phyloP scores from a whole-genome alignment of 92 coral and sea anemone species.

The Galaxea fascicularis region DNA sequence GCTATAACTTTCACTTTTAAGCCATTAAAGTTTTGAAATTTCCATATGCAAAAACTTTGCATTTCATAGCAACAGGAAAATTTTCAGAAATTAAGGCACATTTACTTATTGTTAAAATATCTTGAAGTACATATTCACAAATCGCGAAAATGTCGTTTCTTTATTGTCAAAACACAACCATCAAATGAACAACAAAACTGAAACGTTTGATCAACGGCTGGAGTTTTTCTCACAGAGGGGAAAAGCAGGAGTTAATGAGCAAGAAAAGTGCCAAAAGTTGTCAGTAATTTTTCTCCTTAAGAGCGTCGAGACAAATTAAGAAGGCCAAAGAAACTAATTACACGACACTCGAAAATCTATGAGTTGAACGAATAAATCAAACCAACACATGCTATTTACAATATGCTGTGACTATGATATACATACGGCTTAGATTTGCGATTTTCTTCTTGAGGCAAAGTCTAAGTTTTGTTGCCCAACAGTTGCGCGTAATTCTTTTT shows the following conservation, averaged over 20 bases:
- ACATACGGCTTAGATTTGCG: no score
- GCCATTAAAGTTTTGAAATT: background rate
- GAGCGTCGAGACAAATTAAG: slow-evolving; percentile 25
- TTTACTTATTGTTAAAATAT: background rate
- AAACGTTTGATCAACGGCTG: slow-evolving; percentile 21
- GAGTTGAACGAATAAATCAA: background rate
- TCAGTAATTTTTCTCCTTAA: slow-evolving; percentile 7
- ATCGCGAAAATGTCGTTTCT: background rate
- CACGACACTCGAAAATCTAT: background rate
- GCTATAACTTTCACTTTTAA: no score
- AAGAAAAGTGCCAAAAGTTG: background rate
- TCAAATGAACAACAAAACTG: background rate
- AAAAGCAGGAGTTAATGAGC: slow-evolving; percentile 10
- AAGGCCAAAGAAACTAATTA: slow-evolving; percentile 5
- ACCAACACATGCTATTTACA: background rate
- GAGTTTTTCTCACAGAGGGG: slow-evolving; percentile 24
- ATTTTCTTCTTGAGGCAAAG: background rate
- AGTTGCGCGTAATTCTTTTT: background rate
- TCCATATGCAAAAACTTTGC: background rate
- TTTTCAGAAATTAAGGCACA: background rate
- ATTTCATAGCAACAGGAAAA: no score
- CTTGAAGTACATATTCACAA: background rate
- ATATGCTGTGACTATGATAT: background rate
- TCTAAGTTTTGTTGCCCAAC: background rate
- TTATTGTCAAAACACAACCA: background rate